phyloP scores from a whole-genome alignment of 2,113 vertebrate genomes.

The Melospiza georgiana region DNA sequence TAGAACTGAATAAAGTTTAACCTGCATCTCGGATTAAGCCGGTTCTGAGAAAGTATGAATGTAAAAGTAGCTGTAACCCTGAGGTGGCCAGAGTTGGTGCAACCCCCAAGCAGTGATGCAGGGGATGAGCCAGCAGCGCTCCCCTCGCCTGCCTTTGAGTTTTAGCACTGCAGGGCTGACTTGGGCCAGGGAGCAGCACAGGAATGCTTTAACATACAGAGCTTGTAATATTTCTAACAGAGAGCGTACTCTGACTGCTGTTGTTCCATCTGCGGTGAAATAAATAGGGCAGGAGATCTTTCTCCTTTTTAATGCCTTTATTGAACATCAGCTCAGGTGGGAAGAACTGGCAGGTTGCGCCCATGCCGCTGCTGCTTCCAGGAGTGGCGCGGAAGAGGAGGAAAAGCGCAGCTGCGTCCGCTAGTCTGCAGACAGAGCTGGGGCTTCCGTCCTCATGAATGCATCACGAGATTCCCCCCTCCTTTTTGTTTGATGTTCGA shows the following conservation, averaged over 20 bases:
- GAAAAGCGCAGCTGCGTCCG: too few relatives aligned
- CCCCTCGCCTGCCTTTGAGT: background rate
- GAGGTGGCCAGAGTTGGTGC: rapidly evolving
- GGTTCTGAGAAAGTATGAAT: background rate
- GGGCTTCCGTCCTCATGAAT: too few relatives aligned
- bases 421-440: too few relatives aligned
- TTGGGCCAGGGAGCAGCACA: background rate
- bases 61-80: background rate
- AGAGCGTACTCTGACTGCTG: background rate
- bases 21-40: background rate
- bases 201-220: background rate
- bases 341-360: too few relatives aligned
- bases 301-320: too few relatives aligned
- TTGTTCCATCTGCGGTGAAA: background rate
- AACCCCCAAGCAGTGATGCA: rapidly evolving
- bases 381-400: too few relatives aligned
- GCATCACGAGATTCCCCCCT: too few relatives aligned
- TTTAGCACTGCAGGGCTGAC: background rate
- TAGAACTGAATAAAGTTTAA: background rate
- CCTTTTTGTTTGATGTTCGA: too few relatives aligned
- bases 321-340: too few relatives aligned
- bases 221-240: background rate
- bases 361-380: too few relatives aligned
- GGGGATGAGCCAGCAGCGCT: background rate
- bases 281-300: too few relatives aligned